A percentile compares a stretch with the other conserved stretches of the same genome.
These are phyloP conservation scores for Numida meleagris DNA, from an alignment of 2,113 vertebrate genomes.

Conservation along the genomic window DNA sequence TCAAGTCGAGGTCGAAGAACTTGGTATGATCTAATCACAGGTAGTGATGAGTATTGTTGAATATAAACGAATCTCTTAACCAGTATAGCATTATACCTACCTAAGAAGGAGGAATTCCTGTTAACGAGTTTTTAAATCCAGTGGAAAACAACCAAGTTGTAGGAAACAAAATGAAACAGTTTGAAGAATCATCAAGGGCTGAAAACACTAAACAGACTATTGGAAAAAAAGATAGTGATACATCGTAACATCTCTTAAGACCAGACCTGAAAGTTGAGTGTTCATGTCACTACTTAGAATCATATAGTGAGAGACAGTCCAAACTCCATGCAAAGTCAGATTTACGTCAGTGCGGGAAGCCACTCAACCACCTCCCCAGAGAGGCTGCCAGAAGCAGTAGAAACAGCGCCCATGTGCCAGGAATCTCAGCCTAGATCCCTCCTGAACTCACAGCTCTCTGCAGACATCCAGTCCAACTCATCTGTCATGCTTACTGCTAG, in stretches of 20 bases:
- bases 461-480: not conserved
- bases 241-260: not conserved
- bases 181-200: not conserved
- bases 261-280: not conserved
- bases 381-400: not conserved
- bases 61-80: not conserved
- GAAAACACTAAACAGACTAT: not conserved
- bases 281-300: not conserved
- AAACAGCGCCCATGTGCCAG: not conserved
- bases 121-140: not conserved
- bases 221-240: not conserved
- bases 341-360: not conserved
- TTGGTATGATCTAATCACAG: not conserved
- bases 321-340: not conserved
- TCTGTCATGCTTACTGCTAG: not conserved
- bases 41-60: conserved; percentile 11
- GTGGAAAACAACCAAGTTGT: not conserved
- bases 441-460: not conserved
- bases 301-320: not conserved
- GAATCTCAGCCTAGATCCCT: not conserved
- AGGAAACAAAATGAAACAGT: not conserved
- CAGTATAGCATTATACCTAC: not conserved
- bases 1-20: not conserved
- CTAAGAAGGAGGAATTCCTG: not conserved
- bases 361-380: not conserved